Conservation (phyloP, 2,888 invertebrate species). For the Dicycla oo region DNA sequence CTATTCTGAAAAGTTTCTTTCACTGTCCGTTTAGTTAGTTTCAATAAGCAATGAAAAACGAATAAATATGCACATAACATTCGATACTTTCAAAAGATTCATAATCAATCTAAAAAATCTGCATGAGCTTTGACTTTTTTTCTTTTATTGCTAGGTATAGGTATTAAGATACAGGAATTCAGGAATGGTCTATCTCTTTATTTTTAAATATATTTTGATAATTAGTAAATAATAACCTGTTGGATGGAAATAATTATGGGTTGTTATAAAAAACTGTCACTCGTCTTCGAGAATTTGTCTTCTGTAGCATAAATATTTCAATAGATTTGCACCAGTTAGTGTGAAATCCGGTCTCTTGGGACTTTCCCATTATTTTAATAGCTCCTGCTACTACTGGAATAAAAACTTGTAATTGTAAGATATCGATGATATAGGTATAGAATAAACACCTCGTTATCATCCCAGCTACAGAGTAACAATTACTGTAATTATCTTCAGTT, state of each 20-base stretch:
- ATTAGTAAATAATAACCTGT: too few relatives aligned
- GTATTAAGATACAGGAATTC: too few relatives aligned
- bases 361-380: conserved; percentile 6
- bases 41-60: neutral
- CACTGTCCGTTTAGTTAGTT: neutral
- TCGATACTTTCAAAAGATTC: too few relatives aligned
- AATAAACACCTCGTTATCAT: conserved; percentile 59
- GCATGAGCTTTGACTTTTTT: too few relatives aligned
- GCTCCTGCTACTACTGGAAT: neutral
- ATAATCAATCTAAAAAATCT: too few relatives aligned
- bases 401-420: conserved; percentile 33
- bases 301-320: neutral
- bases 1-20: neutral
- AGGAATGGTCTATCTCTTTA: too few relatives aligned
- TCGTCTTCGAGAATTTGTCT: neutral
- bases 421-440: conserved; percentile 40
- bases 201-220: too few relatives aligned
- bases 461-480: conserved; percentile 67
- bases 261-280: neutral
- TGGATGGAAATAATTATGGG: neutral
- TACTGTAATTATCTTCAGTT: conserved; percentile 58
- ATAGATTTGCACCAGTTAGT: too few relatives aligned
- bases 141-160: too few relatives aligned
- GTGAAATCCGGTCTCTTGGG: neutral
- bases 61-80: too few relatives aligned